These are phyloP conservation scores for Carassius carassius DNA, from an alignment of 2,113 vertebrate genomes.

Conservation along the genomic window DNA sequence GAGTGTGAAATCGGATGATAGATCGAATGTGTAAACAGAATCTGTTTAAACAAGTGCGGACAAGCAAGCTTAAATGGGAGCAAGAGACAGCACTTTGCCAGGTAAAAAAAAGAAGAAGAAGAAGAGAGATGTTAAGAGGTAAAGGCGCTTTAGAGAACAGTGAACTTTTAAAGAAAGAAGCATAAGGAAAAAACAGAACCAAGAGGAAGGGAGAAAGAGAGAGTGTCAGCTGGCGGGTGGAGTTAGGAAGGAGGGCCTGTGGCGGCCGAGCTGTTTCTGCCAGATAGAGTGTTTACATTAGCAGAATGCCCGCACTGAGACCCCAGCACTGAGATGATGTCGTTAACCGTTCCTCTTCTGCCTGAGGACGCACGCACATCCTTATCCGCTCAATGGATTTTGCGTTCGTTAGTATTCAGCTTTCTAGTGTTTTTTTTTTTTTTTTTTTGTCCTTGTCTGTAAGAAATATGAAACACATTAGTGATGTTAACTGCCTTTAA, in stretches of 20 bases:
- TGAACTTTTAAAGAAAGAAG: slow-evolving; percentile 67
- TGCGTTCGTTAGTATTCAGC: background rate
- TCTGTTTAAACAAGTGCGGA: slow-evolving; percentile 54
- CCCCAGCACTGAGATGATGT: slow-evolving; percentile 30
- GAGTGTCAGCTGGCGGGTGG: slow-evolving; percentile 28
- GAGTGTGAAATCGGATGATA: slow-evolving; percentile 66
- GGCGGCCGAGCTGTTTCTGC: slow-evolving; percentile 60
- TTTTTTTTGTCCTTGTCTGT: background rate
- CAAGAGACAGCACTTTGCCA: slow-evolving; percentile 29
- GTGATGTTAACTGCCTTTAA: slow-evolving; percentile 25
- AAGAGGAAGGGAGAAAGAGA: slow-evolving; percentile 60
- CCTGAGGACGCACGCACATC: background rate
- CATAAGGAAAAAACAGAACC: slow-evolving; percentile 63
- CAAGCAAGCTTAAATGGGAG: slow-evolving; percentile 30
- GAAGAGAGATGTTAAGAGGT: slow-evolving; percentile 33
- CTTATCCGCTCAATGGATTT: slow-evolving; percentile 25
- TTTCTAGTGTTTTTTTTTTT: background rate
- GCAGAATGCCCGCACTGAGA: slow-evolving; percentile 17
- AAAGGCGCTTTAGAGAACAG: slow-evolving; percentile 59
- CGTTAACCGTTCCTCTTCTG: slow-evolving; percentile 20
- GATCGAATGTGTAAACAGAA: slow-evolving; percentile 60
- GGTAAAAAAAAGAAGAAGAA: slow-evolving; percentile 45
- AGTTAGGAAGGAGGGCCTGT: slow-evolving; percentile 46
- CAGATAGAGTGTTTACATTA: slow-evolving; percentile 63
- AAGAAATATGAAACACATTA: slow-evolving; percentile 15